phyloP scores from a whole-genome alignment of 1,140 invertebrate genomes.

The Semibalanus balanoides region DNA sequence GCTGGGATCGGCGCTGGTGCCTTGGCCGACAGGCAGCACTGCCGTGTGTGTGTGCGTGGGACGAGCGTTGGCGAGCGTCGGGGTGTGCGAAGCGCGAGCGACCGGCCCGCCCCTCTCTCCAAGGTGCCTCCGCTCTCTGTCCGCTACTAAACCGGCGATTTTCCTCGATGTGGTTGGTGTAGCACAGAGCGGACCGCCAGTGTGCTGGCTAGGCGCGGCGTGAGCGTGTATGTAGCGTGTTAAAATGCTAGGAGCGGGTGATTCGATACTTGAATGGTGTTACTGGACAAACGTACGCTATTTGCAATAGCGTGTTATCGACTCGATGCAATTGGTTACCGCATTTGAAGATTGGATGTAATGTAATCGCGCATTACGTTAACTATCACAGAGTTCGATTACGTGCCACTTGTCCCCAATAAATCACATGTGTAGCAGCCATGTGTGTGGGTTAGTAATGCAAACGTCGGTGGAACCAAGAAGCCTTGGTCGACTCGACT shows the following conservation, averaged over 20 bases:
- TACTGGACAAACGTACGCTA: background rate
- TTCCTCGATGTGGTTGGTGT: no score
- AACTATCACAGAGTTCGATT: background rate
- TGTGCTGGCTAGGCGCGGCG: background rate
- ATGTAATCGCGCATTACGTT: background rate
- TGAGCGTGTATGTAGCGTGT: background rate
- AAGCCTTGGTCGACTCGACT: no score
- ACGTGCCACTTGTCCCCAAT: slow-evolving; percentile 1
- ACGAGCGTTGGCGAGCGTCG: no score
- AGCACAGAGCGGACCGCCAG: background rate
- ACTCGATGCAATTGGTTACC: background rate
- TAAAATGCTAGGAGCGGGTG: background rate
- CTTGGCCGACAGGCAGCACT: no score
- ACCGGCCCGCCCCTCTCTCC: no score
- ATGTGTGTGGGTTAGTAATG: no score
- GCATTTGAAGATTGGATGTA: background rate
- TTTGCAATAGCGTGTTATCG: background rate
- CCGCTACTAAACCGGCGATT: no score
- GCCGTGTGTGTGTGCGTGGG: no score
- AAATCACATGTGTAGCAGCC: background rate
- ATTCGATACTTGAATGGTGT: background rate
- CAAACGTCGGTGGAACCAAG: no score
- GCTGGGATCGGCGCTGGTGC: no score
- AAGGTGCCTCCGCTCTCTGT: no score
- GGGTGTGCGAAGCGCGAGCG: no score